Percentiles rank a stretch among this genome's conserved stretches.
These are phyloP conservation scores for Anoplopoma fimbria DNA, from an alignment of 2,113 vertebrate species.

Conservation along the genomic window DNA sequence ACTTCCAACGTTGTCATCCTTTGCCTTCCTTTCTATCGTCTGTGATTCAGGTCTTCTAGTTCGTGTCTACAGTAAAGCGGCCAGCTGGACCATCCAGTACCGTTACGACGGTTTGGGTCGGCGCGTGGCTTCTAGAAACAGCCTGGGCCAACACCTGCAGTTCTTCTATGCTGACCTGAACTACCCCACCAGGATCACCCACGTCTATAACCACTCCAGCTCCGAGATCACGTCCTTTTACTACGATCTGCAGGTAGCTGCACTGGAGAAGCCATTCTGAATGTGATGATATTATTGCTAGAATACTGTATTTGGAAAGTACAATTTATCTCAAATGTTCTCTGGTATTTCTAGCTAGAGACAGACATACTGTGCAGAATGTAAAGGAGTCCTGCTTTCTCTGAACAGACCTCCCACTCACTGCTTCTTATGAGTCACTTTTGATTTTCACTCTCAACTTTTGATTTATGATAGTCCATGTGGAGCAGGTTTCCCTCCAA, in stretches of 20 bases:
- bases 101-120: slow-evolving; percentile 95
- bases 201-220: slow-evolving; percentile 98
- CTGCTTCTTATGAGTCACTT: slow-evolving; percentile 2
- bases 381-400: neutral
- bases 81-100: slow-evolving; percentile 97
- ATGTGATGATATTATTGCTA: neutral
- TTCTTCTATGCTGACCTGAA: slow-evolving; percentile 98
- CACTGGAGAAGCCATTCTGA: neutral
- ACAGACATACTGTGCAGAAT: neutral
- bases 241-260: slow-evolving; percentile 91
- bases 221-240: slow-evolving; percentile 99
- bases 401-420: neutral
- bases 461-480: slow-evolving; percentile 18
- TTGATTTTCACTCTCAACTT: neutral
- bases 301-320: neutral
- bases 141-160: slow-evolving; percentile 96
- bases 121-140: slow-evolving; percentile 93
- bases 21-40: neutral
- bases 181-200: slow-evolving; percentile 96
- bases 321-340: neutral
- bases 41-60: slow-evolving; percentile 86
- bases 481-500: slow-evolving; percentile 23
- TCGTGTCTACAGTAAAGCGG: slow-evolving; percentile 96
- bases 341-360: neutral
- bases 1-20: neutral